phyloP scores from a whole-genome alignment of 2,888 invertebrate species.

The Ectemnius lituratus region DNA sequence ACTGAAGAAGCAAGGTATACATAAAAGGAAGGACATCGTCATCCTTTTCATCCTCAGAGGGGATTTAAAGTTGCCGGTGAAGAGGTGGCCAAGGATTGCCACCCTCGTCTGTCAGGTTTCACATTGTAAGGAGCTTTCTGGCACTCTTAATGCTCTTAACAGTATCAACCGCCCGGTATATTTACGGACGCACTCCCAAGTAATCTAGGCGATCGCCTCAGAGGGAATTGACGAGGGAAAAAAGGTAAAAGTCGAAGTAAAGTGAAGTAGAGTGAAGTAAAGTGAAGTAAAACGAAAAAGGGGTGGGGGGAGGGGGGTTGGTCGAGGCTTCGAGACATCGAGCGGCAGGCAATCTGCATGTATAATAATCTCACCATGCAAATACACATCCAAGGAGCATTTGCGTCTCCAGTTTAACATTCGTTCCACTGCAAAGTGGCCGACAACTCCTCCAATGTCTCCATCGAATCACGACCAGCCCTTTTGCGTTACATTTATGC shows the following conservation, averaged over 20 bases:
- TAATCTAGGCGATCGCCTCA: neutral
- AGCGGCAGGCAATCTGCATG: slow-evolving; percentile 66
- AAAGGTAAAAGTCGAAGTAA: neutral
- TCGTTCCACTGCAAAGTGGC: neutral
- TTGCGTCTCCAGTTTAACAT: neutral
- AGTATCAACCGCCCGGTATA: slow-evolving; percentile 1
- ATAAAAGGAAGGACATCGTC: too few relatives aligned
- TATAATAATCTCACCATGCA: slow-evolving; percentile 60
- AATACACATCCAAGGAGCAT: neutral
- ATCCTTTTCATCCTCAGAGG: neutral
- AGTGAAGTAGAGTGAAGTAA: too few relatives aligned
- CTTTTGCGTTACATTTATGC: too few relatives aligned
- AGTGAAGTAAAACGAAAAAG: neutral
- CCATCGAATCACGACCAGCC: too few relatives aligned
- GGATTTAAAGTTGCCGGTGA: neutral
- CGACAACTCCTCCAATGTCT: neutral
- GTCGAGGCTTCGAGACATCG: slow-evolving; percentile 10
- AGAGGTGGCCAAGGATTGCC: neutral
- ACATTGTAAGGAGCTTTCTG: slow-evolving; percentile 8
- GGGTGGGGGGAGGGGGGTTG: too few relatives aligned
- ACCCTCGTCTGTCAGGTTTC: neutral
- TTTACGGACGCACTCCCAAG: neutral
- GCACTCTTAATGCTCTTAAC: slow-evolving; percentile 15
- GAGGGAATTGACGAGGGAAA: neutral
- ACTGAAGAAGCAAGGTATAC: too few relatives aligned